Percentiles rank a stretch among this genome's conserved stretches.
Evolutionary conservation across 2,113 vertebrate species (phyloP).

Genomic region (Proterorhinus semilunaris): DNA sequence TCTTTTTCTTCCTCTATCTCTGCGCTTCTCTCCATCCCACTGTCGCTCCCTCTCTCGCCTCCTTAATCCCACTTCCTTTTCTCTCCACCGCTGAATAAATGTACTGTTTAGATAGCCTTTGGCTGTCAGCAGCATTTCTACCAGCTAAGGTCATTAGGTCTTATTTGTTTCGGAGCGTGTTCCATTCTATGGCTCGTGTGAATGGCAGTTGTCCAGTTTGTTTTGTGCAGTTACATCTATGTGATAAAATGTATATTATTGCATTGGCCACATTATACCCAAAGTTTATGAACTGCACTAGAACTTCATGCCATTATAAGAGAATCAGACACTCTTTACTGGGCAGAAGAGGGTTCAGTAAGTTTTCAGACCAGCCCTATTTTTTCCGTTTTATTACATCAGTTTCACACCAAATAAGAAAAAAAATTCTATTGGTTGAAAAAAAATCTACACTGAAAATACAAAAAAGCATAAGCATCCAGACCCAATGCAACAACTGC

Average conservation of each 20-base stretch:
- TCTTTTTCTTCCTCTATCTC: conserved; percentile 59
- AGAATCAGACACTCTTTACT: background rate
- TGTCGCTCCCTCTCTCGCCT: conserved; percentile 23
- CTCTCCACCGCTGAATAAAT: conserved; percentile 41
- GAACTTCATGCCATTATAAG: background rate
- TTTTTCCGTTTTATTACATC: no score
- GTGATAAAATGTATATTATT: background rate
- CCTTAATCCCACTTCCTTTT: conserved; percentile 45
- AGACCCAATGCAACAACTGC: no score
- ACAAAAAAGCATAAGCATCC: no score
- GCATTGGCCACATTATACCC: background rate
- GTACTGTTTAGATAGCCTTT: conserved; percentile 37
- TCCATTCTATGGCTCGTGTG: conserved; percentile 10
- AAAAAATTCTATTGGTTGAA: no score
- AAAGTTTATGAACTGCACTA: background rate
- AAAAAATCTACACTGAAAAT: no score
- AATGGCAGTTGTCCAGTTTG: conserved; percentile 27
- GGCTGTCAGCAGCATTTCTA: conserved; percentile 30
- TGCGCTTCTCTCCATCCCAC: conserved; percentile 39
- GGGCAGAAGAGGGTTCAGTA: background rate
- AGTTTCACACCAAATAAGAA: no score
- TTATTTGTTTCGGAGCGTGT: conserved; percentile 44
- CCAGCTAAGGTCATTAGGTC: conserved; percentile 38
- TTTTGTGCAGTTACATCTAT: background rate
- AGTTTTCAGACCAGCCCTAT: background rate